These are phyloP conservation scores for Glareola pratincola DNA, from an alignment of 2,113 vertebrate species.

Conservation along the genomic window DNA sequence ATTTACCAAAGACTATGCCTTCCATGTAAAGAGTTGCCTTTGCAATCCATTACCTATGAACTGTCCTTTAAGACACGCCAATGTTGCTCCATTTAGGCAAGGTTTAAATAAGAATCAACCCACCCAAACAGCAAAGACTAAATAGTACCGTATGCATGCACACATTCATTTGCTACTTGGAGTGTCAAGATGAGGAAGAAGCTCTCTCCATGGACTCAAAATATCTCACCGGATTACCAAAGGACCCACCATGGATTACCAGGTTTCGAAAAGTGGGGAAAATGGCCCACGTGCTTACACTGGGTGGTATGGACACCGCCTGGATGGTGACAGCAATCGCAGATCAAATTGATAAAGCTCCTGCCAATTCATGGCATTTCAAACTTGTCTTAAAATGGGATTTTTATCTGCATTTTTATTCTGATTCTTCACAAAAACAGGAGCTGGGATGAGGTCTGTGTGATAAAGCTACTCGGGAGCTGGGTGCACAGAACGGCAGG, in stretches of 20 bases:
- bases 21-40: background rate
- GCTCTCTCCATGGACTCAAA: background rate
- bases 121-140: background rate
- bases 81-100: background rate
- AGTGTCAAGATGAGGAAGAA: background rate
- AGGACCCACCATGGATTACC: background rate
- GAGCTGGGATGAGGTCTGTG: background rate
- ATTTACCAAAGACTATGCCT: background rate
- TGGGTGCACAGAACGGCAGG: background rate
- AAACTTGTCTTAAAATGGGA: background rate
- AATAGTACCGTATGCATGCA: rapidly evolving
- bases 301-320: background rate
- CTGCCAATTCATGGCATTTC: background rate
- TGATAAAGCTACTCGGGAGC: background rate
- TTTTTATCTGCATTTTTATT: background rate
- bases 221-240: background rate
- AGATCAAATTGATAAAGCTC: background rate
- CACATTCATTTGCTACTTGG: background rate
- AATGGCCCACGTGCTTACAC: background rate
- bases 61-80: background rate
- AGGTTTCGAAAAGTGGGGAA: background rate
- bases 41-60: background rate
- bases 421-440: background rate
- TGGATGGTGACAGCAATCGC: background rate
- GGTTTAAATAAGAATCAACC: background rate